Percentiles rank a stretch among this genome's conserved stretches.
Evolutionary conservation across 1,140 invertebrate species (phyloP).

Genomic region (Chionoecetes opilio): DNA sequence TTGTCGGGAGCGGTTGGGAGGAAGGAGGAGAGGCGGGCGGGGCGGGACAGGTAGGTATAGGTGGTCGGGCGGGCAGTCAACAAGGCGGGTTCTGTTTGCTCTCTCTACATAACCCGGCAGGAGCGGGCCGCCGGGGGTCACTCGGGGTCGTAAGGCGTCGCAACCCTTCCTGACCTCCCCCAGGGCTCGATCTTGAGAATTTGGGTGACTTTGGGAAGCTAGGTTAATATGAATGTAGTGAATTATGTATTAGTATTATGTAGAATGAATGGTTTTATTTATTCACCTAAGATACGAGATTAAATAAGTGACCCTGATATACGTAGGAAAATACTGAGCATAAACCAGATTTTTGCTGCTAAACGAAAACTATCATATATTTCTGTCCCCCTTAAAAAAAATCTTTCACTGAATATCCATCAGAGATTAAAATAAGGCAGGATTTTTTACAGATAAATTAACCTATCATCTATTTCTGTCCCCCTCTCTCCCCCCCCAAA

Average conservation of each 20-base stretch:
- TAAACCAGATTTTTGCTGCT: no score
- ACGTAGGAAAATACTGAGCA: no score
- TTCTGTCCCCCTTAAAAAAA: no score
- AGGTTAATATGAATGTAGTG: neutral
- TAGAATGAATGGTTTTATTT: no score
- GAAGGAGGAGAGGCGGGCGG: neutral
- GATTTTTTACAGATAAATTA: neutral
- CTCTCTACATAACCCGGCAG: conserved; percentile 15
- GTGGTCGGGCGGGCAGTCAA: neutral
- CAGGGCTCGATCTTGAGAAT: neutral
- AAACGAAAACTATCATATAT: no score
- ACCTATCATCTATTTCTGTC: neutral
- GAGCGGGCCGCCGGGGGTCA: neutral
- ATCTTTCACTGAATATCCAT: no score
- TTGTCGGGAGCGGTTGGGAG: neutral
- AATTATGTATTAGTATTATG: no score
- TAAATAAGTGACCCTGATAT: no score
- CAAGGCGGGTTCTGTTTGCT: conserved; percentile 3
- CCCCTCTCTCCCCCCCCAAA: no score
- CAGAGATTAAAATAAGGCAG: neutral
- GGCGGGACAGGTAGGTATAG: neutral
- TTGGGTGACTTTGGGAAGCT: neutral
- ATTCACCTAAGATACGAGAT: no score
- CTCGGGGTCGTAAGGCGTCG: neutral
- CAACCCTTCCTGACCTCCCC: neutral